Evolutionary conservation across 2,888 invertebrate genomes (phyloP), one percentile per base, ranked within the genome.

Genomic region (Sialis lutaria): DNA sequence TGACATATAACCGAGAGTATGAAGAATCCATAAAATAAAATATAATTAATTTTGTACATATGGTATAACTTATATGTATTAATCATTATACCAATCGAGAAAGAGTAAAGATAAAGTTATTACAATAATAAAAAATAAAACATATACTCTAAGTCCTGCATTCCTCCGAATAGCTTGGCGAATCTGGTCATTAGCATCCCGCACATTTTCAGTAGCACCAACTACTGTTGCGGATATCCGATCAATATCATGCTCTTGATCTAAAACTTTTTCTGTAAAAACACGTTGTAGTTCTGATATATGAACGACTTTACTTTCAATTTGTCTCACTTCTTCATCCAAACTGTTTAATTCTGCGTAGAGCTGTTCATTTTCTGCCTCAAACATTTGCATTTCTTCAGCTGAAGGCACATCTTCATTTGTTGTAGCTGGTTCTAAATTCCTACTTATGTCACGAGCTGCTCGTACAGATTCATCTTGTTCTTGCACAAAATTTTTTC

Each of bases 51-150:
- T 22, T 2, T 22, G 22, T 22, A 2, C 22, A 2, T 22, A 22
- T 22, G 22, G 22, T 22, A 22, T 22, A 22, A 22, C 22, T 22
- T 22, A 22, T 22, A 22, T 22, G 22, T 22, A 22, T 70, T 68
- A 83, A 60, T 87, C 87, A 73, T 97, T 97, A 64, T 97, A 98
- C 97, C 97, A 98, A 70, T 98, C 96, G 46, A 98, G 73, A 66
- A 98, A 98, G 7, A 98, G 69, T 45, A 98, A 70, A 13, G 93
- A 87, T 63, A 97, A 92, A 37, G 96, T 92, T 79, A 96, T 85
- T 37, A 97, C 92, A 54, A 97, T 69, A 47, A 98, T 70, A 62
- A 96, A 95, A 67, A 98, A 97, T 32, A 98, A 68, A 48, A 96
- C 81, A 76, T 90, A 95, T 9, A 93, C 91, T 55, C 97, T 73